phyloP scores from a whole-genome alignment of 2,113 vertebrate genomes.

The Microcebus jonahi region DNA sequence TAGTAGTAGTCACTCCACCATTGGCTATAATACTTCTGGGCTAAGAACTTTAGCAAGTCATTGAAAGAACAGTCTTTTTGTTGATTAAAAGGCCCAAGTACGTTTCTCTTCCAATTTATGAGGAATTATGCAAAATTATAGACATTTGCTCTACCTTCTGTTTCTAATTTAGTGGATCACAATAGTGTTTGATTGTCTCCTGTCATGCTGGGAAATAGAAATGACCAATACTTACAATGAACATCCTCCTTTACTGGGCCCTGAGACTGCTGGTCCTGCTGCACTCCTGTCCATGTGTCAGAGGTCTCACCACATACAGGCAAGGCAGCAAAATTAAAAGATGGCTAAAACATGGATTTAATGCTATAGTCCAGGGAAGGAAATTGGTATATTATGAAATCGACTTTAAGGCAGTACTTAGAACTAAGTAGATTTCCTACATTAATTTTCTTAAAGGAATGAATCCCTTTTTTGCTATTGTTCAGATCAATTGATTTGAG shows the following conservation, averaged over 20 bases:
- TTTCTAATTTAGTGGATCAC: constrained; percentile 44
- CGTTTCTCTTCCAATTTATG: constrained; percentile 44
- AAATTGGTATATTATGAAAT: background rate
- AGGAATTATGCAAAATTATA: constrained; percentile 45
- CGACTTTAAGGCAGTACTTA: background rate
- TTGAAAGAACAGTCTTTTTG: constrained; percentile 64
- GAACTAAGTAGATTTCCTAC: background rate
- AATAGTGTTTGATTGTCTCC: background rate
- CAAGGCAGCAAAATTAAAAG: background rate
- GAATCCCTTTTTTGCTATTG: accelerated
- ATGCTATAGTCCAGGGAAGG: background rate
- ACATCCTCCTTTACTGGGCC: background rate
- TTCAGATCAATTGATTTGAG: background rate
- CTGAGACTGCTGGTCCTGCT: background rate
- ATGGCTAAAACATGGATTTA: background rate
- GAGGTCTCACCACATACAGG: background rate
- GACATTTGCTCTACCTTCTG: background rate
- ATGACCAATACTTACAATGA: background rate
- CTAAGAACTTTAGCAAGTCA: constrained; percentile 51
- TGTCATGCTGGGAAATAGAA: background rate
- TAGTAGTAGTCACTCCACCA: constrained; percentile 47
- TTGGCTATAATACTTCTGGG: constrained; percentile 26
- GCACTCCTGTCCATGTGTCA: background rate
- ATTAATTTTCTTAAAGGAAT: background rate
- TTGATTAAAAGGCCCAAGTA: constrained; percentile 38